phyloP scores from a whole-genome alignment of 2,888 invertebrate genomes.

The Nemoura dubitans region DNA sequence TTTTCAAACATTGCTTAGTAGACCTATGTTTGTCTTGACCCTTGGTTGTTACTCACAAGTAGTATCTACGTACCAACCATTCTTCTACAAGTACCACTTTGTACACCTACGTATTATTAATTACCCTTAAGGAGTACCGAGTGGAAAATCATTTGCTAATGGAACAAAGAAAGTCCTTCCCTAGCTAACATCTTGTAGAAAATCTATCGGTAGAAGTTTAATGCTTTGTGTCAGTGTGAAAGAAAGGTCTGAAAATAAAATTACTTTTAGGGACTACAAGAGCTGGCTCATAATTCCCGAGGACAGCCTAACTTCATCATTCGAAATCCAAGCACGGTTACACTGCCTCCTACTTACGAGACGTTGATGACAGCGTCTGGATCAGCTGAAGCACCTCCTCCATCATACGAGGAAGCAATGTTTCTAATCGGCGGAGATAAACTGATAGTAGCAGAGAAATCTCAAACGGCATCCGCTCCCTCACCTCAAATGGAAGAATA shows the following conservation, averaged over 20 bases:
- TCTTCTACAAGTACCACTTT: background rate
- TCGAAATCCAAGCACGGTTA: constrained; percentile 67
- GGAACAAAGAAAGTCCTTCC: too few species aligned
- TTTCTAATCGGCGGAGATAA: constrained; percentile 54
- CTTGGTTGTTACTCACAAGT: too few species aligned
- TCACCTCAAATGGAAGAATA: background rate
- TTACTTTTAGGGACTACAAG: constrained; percentile 51
- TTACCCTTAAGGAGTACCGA: too few species aligned
- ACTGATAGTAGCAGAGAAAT: constrained; percentile 47
- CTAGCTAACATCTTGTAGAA: too few species aligned
- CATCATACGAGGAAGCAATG: constrained; percentile 72
- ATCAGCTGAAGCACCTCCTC: constrained; percentile 64
- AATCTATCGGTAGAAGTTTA: too few species aligned
- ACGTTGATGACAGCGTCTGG: constrained; percentile 63
- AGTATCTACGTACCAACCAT: too few species aligned
- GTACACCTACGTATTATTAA: too few species aligned
- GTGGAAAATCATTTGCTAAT: too few species aligned
- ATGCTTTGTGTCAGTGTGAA: too few species aligned
- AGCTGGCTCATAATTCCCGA: constrained; percentile 56
- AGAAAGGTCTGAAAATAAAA: too few species aligned
- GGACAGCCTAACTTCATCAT: constrained; percentile 61
- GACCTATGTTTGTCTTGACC: too few species aligned
- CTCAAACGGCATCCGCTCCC: background rate
- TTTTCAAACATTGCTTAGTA: too few species aligned
- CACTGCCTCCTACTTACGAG: constrained; percentile 71